These are phyloP conservation scores for Tribolium madens DNA, from an alignment of 1,140 invertebrate species.

Conservation along the genomic window DNA sequence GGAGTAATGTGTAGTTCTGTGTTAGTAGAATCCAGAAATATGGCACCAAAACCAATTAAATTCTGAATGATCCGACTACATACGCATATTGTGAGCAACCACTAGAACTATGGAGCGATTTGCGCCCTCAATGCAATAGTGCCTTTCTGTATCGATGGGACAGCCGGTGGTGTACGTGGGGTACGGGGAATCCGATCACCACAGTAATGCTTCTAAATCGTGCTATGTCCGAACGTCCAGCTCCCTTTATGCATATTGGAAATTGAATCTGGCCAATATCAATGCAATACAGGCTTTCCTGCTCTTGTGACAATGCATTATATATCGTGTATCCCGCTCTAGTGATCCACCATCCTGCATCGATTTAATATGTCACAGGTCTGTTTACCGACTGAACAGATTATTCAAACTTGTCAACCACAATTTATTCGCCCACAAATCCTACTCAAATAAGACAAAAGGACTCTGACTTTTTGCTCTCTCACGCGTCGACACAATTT, in stretches of 20 bases:
- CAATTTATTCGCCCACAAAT: conserved; percentile 15
- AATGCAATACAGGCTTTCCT: conserved; percentile 58
- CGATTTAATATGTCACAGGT: conserved; percentile 62
- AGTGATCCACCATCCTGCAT: conserved; percentile 41
- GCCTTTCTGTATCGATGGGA: conserved; percentile 31
- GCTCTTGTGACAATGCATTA: conserved; percentile 59
- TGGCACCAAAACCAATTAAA: conserved; percentile 56
- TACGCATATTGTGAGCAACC: conserved; percentile 46
- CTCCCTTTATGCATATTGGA: conserved; percentile 62
- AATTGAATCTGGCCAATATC: conserved; percentile 63
- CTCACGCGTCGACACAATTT: neutral
- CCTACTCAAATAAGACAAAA: neutral
- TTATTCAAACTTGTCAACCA: conserved; percentile 63
- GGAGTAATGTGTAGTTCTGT: conserved; percentile 43
- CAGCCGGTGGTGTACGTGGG: conserved; percentile 44
- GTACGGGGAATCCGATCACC: conserved; percentile 55
- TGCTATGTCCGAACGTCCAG: conserved; percentile 47
- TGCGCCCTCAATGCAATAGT: conserved; percentile 46
- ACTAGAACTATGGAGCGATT: conserved; percentile 52
- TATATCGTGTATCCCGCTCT: conserved; percentile 53
- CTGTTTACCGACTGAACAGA: conserved; percentile 62
- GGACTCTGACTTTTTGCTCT: neutral
- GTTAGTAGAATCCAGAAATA: conserved; percentile 47
- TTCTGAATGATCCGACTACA: conserved; percentile 53
- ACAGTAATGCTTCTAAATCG: conserved; percentile 55